Evolutionary conservation across 2,113 vertebrate species (phyloP), one percentile per base, ranked within the genome.

Genomic region (Condylura cristata): DNA sequence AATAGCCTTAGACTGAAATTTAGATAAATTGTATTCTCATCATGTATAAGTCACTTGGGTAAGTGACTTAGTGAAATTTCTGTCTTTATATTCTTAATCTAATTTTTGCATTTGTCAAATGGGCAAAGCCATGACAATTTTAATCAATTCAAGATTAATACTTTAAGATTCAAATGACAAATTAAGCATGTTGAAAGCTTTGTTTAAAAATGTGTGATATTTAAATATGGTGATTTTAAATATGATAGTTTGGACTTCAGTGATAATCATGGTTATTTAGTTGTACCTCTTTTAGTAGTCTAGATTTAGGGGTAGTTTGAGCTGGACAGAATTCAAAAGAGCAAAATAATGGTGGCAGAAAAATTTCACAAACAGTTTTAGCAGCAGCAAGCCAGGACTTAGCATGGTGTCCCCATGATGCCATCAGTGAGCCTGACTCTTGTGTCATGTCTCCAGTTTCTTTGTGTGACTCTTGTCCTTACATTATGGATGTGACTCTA

Each of bases 131-230:
- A 46, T 20, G 53, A 3, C 39, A 41, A 48, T 30, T 44, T 37
- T 46, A 91, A 48, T 39, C 39, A 78, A 71, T 20, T 82, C 48
- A 65, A 44, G 26, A 58, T 34, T 4, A 41, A 66, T 68, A 39
- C 26, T 75, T 61, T 72, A 86, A 94, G 26, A 80, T 80, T 84
- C 71, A 86, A 81, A 87, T 87, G 16, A 68, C 2, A 89, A 91
- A 32, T 4, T 37, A 70, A 56, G 5, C 60, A 58, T 37, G 14
- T 83, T 53, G 81, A 93, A 74, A 56, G 1, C 3, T 89, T 91
- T 81, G 22, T 89, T 71, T 78, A 61, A 72, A 81, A 85, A 8
- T 46, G 0, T 74, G 9, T 58, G 3, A 3, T n/a, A 44, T 53
- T 46, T 60, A 63, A 14, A 65, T 53, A 76, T 2, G 82, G 34